Evolutionary conservation across 2,888 invertebrate species (phyloP).

Genomic region (Cephus pygmeus): DNA sequence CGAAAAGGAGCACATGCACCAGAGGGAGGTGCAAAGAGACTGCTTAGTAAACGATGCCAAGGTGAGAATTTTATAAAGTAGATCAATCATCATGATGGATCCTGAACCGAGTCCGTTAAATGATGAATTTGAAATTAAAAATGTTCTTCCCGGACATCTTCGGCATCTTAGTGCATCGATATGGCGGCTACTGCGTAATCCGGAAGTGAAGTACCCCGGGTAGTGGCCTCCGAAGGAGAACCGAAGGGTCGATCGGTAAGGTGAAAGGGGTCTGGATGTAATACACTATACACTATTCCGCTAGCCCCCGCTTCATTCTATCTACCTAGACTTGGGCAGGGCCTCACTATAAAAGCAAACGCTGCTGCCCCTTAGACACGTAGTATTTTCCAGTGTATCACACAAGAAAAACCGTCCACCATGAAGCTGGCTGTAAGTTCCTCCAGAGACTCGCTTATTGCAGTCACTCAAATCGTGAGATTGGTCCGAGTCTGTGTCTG

Average conservation of each 20-base stretch:
- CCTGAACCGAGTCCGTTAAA: background rate
- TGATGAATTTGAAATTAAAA: background rate
- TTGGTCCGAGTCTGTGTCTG: background rate
- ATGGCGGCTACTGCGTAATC: background rate
- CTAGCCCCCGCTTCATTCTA: slow-evolving; percentile 56
- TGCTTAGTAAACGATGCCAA: slow-evolving; percentile 53
- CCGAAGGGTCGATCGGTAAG: slow-evolving; percentile 48
- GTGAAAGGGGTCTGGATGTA: slow-evolving; percentile 61
- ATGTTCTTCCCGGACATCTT: background rate
- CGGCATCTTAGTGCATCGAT: background rate
- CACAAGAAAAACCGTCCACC: slow-evolving; percentile 58
- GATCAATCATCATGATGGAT: background rate
- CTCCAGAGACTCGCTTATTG: background rate
- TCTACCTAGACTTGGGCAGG: slow-evolving; percentile 55
- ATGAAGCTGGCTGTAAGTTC: slow-evolving; percentile 65
- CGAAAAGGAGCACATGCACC: slow-evolving; percentile 13
- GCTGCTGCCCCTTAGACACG: slow-evolving; percentile 56
- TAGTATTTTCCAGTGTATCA: slow-evolving; percentile 60
- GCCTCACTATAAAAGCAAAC: slow-evolving; percentile 64
- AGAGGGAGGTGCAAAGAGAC: slow-evolving; percentile 18
- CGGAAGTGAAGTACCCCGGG: slow-evolving; percentile 3
- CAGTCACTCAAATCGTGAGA: background rate
- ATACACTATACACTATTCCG: slow-evolving; percentile 37
- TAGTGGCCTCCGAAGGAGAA: slow-evolving; percentile 37
- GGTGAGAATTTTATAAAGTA: slow-evolving; percentile 38